phyloP scores from a whole-genome alignment of 2,797 vertebrate species.

The Gadopsis bispinosus region DNA sequence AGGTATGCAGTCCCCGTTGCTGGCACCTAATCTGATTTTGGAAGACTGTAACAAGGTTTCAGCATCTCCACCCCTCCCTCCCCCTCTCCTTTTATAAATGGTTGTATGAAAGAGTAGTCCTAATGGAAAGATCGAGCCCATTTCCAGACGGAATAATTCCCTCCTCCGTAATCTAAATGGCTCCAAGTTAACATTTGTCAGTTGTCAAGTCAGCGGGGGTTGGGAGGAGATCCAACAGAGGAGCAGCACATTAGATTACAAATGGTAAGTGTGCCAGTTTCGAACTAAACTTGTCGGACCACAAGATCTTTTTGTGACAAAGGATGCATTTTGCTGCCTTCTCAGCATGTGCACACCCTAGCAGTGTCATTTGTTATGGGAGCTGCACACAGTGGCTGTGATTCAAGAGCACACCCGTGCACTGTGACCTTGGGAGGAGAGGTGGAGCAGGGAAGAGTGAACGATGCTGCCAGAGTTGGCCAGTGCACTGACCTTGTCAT shows the following conservation, averaged over 20 bases:
- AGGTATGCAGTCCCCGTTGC: slow-evolving; percentile 83
- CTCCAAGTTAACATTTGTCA: slow-evolving; percentile 86
- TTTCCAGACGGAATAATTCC: slow-evolving; percentile 85
- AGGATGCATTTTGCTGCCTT: slow-evolving; percentile 63
- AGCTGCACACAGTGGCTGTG: slow-evolving; percentile 59
- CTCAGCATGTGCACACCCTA: slow-evolving; percentile 66
- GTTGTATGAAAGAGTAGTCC: slow-evolving; percentile 81
- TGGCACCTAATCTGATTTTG: slow-evolving; percentile 87
- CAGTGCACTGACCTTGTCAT: slow-evolving; percentile 76
- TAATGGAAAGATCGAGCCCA: slow-evolving; percentile 85
- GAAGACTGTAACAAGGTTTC: slow-evolving; percentile 87
- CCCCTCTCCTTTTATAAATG: slow-evolving; percentile 78
- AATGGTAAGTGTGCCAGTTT: slow-evolving; percentile 66
- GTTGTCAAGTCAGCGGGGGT: slow-evolving; percentile 78
- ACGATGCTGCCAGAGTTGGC: slow-evolving; percentile 76
- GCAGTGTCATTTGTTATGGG: slow-evolving; percentile 77
- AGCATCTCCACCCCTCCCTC: slow-evolving; percentile 66
- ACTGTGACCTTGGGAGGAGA: slow-evolving; percentile 79
- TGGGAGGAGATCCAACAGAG: slow-evolving; percentile 49
- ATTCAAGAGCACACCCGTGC: slow-evolving; percentile 73
- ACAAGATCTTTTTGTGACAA: slow-evolving; percentile 39
- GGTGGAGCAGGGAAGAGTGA: slow-evolving; percentile 81
- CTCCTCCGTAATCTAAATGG: slow-evolving; percentile 84
- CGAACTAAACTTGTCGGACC: slow-evolving; percentile 67
- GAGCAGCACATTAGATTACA: slow-evolving; percentile 74